Base-by-base conservation (phyloP, 2,113 vertebrate species). In the human (Homo sapiens) region DNA sequence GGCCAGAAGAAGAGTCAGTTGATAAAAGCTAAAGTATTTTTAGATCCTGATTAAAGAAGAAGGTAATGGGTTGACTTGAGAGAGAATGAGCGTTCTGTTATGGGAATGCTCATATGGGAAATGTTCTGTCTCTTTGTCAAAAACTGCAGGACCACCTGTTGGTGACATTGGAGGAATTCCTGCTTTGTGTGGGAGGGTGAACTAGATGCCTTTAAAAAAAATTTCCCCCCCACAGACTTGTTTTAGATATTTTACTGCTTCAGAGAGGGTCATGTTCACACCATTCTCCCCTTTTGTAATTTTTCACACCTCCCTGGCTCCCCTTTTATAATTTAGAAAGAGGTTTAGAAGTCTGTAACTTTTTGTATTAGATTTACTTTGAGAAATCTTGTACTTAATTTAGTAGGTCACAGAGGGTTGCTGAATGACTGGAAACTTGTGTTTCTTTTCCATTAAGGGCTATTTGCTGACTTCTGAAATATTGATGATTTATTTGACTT, bases 331-430 rank as follows among this genome's bases (percentile, higher is more conserved):
- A 90, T 94, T 96, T 94, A 89, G 70, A 96, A 90, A 55, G 73
- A 75, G 76, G 17, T 17, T 70, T 94, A 57, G 17, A 89, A 75
- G 55, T 84, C 48, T 83, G 25, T 38, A 93, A 78, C 59, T 97
- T 93, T 85, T 90, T 87, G 82, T 90, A 81, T 85, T 45, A 78
- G 40, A 89, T 89, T 72, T 75, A 94, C 50, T 90, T 93, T 66
- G 57, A 95, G 70, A 89, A 83, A 14, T 92, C 61, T 80, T 97
- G 76, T 90, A 35, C 75, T 83, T 88, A n/a, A 75, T 73, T 95
- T 86, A 93, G 76, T 91, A 86, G 52, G 61, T n/a, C 12, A 50
- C 1, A 2, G 30, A 23, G 48, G 55, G 64, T 81, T 84, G 64
- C 72, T 55, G 52, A 95, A 38, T 83, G 73, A 57, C 43, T 78